A percentile compares a stretch with the other conserved stretches of the same genome.
Evolutionary conservation across 2,797 vertebrate species (phyloP).

Genomic region (Knipowitschia caucasica): DNA sequence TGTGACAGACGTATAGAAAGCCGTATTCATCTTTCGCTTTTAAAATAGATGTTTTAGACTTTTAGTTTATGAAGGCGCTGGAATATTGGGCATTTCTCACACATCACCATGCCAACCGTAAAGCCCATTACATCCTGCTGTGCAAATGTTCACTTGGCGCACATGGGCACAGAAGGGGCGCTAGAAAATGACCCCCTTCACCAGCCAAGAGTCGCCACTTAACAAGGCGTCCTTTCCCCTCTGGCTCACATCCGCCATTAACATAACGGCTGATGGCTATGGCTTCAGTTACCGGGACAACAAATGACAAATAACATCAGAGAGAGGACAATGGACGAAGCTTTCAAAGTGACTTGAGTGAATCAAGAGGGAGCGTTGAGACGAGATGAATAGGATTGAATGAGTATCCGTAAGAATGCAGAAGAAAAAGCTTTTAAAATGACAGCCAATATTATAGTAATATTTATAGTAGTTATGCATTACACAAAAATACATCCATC

Average conservation of each 20-base stretch:
- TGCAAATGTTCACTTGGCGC: conserved; percentile 49
- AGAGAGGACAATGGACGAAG: conserved; percentile 36
- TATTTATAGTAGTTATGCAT: too few species aligned
- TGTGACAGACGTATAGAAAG: too few species aligned
- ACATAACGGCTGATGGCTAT: conserved; percentile 51
- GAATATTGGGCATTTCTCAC: conserved; percentile 30
- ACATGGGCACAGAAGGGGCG: conserved; percentile 42
- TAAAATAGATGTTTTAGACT: too few species aligned
- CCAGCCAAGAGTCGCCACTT: conserved; percentile 56
- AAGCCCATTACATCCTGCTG: conserved; percentile 57
- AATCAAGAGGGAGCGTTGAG: conserved; percentile 21
- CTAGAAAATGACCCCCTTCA: conserved; percentile 61
- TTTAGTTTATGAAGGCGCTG: too few species aligned
- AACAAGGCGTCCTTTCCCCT: conserved; percentile 49
- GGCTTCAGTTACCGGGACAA: conserved; percentile 65
- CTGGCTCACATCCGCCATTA: conserved; percentile 47
- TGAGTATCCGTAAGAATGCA: conserved; percentile 11
- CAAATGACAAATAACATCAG: conserved; percentile 59
- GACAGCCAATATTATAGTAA: too few species aligned
- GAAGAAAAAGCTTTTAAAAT: background rate
- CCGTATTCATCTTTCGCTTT: too few species aligned
- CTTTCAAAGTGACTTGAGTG: conserved; percentile 24
- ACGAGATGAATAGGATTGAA: background rate
- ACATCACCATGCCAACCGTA: conserved; percentile 70
- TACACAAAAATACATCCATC: too few species aligned